Conservation (phyloP, 1,140 invertebrate genomes). For the Vanessa atalanta region DNA sequence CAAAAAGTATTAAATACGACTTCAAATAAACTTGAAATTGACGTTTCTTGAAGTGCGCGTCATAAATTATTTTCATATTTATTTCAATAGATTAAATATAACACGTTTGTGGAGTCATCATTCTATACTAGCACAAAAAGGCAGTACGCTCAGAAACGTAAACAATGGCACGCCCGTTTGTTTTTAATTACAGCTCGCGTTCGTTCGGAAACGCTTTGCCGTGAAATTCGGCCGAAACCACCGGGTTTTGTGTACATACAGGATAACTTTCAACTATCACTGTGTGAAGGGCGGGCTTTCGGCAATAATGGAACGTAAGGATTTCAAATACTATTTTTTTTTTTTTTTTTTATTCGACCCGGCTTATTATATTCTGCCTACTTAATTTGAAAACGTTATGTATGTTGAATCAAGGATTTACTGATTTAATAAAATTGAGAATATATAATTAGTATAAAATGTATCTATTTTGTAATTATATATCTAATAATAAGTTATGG, state of each 20-base stretch:
- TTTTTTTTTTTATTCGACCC: too few relatives aligned
- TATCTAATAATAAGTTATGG: too few relatives aligned
- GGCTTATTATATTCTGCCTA: too few relatives aligned
- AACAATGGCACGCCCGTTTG: constrained; percentile 40
- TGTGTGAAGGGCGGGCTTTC: not conserved
- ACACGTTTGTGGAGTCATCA: constrained; percentile 20
- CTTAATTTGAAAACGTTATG: too few relatives aligned
- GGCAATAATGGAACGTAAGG: not conserved
- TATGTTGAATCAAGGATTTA: too few relatives aligned
- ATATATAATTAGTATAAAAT: too few relatives aligned
- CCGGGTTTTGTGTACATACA: constrained; percentile 2
- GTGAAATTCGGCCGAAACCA: constrained; percentile 24
- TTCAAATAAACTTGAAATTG: not conserved
- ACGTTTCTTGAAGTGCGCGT: not conserved
- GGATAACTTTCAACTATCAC: constrained; percentile 2
- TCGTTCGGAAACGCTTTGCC: constrained; percentile 29
- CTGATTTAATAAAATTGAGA: too few relatives aligned
- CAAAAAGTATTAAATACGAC: not conserved
- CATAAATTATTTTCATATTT: not conserved
- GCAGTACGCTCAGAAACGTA: constrained; percentile 34
- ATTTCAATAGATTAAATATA: not conserved
- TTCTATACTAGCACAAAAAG: constrained; percentile 24
- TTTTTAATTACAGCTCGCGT: constrained; percentile 41
- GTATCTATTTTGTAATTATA: too few relatives aligned
- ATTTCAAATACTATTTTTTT: not conserved